These are phyloP conservation scores for Drosophila ficusphila DNA, from an alignment of 1,140 invertebrate species.

Conservation along the genomic window DNA sequence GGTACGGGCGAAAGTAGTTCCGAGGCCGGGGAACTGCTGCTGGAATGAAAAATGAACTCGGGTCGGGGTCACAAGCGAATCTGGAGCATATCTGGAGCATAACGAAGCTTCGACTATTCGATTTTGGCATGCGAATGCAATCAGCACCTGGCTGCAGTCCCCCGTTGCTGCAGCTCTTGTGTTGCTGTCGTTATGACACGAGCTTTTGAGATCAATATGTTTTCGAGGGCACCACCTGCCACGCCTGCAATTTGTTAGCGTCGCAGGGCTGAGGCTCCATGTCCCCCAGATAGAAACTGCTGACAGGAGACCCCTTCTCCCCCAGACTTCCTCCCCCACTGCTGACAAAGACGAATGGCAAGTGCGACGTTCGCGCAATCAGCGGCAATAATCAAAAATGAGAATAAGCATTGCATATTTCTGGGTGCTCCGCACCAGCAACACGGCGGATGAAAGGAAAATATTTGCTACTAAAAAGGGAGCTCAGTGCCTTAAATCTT, in stretches of 20 bases:
- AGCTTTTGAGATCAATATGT: slow-evolving; percentile 58
- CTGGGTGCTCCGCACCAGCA: slow-evolving; percentile 6
- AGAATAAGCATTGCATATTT: slow-evolving; percentile 67
- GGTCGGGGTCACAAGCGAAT: slow-evolving; percentile 21
- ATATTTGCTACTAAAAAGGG: too few relatives aligned
- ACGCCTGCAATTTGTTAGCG: slow-evolving; percentile 47
- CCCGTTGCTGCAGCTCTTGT: not conserved
- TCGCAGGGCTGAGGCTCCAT: not conserved
- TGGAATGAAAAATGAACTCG: slow-evolving; percentile 44
- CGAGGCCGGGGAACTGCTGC: slow-evolving; percentile 7
- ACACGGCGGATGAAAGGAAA: slow-evolving; percentile 2
- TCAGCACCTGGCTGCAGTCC: slow-evolving; percentile 50
- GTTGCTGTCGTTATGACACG: slow-evolving; percentile 42
- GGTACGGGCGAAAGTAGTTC: slow-evolving; percentile 7
- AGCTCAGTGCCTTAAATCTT: too few relatives aligned
- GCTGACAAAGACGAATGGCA: slow-evolving; percentile 54
- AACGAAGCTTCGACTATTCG: slow-evolving; percentile 28
- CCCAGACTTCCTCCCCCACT: slow-evolving; percentile 8
- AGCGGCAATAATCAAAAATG: slow-evolving; percentile 50
- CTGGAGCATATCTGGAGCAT: slow-evolving; percentile 33
- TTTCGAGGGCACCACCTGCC: slow-evolving; percentile 42
- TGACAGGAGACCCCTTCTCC: slow-evolving; percentile 10
- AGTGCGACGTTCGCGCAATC: slow-evolving; percentile 44
- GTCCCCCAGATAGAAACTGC: slow-evolving; percentile 26
- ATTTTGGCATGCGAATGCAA: slow-evolving; percentile 54